Evolutionary conservation across 2,888 invertebrate species (phyloP).

Genomic region (Polyommatus iphigenia): DNA sequence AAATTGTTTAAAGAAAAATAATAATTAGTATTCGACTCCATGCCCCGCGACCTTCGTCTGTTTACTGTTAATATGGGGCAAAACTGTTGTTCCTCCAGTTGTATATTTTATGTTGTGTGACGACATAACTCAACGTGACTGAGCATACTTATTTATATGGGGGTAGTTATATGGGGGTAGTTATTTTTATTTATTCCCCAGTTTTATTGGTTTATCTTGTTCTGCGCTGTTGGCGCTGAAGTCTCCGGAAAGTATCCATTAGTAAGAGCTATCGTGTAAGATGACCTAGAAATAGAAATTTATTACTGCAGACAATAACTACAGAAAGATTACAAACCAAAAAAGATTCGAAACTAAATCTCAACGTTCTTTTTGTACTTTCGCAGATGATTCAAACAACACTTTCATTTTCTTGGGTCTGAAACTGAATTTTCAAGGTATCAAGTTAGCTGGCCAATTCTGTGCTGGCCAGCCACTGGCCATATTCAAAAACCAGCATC

Average conservation of each 20-base stretch:
- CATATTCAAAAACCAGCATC: no score
- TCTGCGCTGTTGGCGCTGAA: slow-evolving; percentile 64
- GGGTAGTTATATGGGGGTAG: slow-evolving; percentile 51
- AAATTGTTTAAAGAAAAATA: no score
- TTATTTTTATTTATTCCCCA: slow-evolving; percentile 52
- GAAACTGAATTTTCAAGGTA: no score
- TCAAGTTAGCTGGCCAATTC: no score
- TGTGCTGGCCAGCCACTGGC: no score
- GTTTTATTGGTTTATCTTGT: slow-evolving; percentile 57
- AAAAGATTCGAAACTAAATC: no score
- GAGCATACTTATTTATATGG: slow-evolving; percentile 56
- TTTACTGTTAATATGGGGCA: slow-evolving; percentile 80
- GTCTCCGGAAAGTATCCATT: slow-evolving; percentile 32
- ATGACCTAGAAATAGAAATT: slow-evolving; percentile 10
- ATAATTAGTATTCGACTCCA: slow-evolving; percentile 51
- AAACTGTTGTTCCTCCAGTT: slow-evolving; percentile 78
- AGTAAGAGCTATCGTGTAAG: slow-evolving; percentile 15
- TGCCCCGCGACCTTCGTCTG: slow-evolving; percentile 55
- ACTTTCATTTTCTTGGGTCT: no score
- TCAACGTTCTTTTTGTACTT: not conserved
- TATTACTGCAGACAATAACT: not conserved
- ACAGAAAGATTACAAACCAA: not conserved
- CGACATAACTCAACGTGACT: slow-evolving; percentile 72
- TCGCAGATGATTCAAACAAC: no score
- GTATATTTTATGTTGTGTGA: slow-evolving; percentile 79